Conservation (phyloP, 2,888 invertebrate genomes). For the Diarsia mendica region DNA sequence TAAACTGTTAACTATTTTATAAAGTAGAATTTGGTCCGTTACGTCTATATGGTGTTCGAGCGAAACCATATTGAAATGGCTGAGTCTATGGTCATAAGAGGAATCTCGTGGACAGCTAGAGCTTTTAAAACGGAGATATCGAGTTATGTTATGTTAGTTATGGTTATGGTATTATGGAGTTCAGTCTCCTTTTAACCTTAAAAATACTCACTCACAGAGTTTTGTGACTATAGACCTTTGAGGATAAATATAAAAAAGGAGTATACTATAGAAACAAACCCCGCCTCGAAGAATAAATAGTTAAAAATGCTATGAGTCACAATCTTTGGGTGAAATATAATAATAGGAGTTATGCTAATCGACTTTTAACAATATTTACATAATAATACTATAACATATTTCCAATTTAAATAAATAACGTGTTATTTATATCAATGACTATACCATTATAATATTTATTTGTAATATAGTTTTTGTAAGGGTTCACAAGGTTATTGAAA, state of each 20-base stretch:
- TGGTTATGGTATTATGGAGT: not conserved
- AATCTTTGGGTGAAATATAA: conserved; percentile 41
- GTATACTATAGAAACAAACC: not conserved
- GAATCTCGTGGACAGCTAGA: no score
- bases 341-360: conserved; percentile 49
- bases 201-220: not conserved
- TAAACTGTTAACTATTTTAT: no score
- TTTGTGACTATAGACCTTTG: not conserved
- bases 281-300: conserved; percentile 15
- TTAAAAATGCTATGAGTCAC: conserved; percentile 38
- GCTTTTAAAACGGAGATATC: no score
- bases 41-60: no score
- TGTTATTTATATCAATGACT: conserved; percentile 59
- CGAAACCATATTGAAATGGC: no score
- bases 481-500: conserved; percentile 25
- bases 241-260: conserved; percentile 1
- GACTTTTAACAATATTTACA: conserved; percentile 37
- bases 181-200: not conserved
- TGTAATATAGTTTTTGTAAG: conserved; percentile 8
- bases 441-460: conserved; percentile 30
- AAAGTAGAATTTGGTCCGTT: no score
- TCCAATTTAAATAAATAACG: conserved; percentile 48
- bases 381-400: conserved; percentile 52
- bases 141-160: no score
- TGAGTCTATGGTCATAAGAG: no score